phyloP scores from a whole-genome alignment of 2,113 vertebrate species.

The Riparia riparia region DNA sequence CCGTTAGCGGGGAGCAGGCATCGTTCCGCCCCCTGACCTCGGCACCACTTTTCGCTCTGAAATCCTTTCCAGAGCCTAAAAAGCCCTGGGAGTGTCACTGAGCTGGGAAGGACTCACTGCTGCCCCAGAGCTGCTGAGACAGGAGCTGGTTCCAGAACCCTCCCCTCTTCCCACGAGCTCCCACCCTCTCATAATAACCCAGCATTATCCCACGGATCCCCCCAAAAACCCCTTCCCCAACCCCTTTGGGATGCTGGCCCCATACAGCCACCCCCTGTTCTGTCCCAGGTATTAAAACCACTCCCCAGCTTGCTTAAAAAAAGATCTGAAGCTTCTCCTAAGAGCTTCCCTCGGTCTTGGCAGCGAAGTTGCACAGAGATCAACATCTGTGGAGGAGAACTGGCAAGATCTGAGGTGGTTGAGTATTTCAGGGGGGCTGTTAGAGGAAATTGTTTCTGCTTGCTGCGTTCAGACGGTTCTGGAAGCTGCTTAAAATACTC shows the following conservation, averaged over 20 bases:
- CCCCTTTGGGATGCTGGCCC: not conserved
- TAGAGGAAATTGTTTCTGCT: not conserved
- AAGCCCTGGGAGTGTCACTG: not conserved
- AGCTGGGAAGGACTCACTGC: not conserved
- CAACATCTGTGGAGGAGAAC: not conserved
- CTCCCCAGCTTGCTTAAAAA: not conserved
- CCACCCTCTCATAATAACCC: accelerated
- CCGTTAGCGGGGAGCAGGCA: not conserved
- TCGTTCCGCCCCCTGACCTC: not conserved
- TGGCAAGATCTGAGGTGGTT: not conserved
- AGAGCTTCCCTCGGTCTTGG: not conserved
- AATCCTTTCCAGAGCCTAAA: not conserved
- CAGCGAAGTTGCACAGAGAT: not conserved
- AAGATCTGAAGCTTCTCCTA: not conserved
- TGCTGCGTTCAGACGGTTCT: not conserved
- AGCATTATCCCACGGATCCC: accelerated
- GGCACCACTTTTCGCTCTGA: not conserved
- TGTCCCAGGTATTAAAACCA: not conserved
- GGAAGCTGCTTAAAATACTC: not conserved
- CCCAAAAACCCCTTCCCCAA: not conserved
- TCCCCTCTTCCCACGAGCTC: not conserved
- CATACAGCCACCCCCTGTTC: accelerated
- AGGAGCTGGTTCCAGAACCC: not conserved
- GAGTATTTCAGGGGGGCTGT: not conserved
- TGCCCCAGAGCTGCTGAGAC: not conserved